Evolutionary conservation across 2,797 vertebrate species (phyloP).

Genomic region (Pipistrellus pipistrellus): DNA sequence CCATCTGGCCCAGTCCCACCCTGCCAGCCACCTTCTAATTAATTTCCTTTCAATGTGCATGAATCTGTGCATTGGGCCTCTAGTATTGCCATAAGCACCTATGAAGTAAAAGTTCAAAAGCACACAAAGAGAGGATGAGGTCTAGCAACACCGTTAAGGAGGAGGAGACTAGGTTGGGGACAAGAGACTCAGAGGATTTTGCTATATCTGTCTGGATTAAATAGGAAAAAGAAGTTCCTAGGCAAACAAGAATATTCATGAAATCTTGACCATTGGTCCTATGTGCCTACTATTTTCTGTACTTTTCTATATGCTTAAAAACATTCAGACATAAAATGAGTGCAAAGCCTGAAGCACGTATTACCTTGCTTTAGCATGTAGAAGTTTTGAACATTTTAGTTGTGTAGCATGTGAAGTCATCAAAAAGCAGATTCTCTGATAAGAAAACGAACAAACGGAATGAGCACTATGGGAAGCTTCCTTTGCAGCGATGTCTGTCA

Average conservation of each 20-base stretch:
- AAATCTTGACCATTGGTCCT: not conserved
- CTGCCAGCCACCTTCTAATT: too few relatives aligned
- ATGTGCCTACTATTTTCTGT: not conserved
- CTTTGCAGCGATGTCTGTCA: not conserved
- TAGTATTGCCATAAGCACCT: not conserved
- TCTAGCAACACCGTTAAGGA: not conserved
- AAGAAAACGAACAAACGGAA: slow-evolving; percentile 38
- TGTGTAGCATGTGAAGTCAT: not conserved
- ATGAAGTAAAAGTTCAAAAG: not conserved
- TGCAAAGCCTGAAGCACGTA: not conserved
- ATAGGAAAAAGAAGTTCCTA: not conserved
- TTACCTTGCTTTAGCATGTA: not conserved
- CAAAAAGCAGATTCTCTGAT: not conserved
- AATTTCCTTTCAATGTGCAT: too few relatives aligned
- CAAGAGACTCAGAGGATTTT: not conserved
- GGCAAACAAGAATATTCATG: not conserved
- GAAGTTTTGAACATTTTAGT: slow-evolving; percentile 9
- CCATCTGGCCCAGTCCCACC: too few relatives aligned
- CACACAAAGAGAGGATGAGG: not conserved
- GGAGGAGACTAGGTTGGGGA: not conserved
- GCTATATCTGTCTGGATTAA: not conserved
- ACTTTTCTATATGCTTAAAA: slow-evolving; percentile 22
- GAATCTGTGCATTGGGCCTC: too few relatives aligned
- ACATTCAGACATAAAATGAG: not conserved
- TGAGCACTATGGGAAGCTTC: not conserved